Evolutionary conservation across 1,140 invertebrate genomes (phyloP).

Genomic region (Metaphire vulgaris): DNA sequence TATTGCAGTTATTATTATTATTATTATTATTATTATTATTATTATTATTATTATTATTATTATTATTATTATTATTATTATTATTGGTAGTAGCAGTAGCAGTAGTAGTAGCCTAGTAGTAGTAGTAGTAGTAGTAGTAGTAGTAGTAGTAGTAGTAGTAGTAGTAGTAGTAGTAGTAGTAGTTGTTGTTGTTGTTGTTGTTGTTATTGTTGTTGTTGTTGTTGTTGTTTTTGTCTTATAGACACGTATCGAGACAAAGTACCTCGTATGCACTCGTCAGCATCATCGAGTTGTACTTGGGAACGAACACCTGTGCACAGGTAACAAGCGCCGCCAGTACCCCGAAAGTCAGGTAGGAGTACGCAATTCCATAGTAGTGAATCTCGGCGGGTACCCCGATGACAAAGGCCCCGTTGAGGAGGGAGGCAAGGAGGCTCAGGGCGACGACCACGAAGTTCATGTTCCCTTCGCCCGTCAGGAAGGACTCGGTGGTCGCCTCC

Average conservation of each 20-base stretch:
- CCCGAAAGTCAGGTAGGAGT: not conserved
- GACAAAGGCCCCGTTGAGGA: conserved; percentile 20
- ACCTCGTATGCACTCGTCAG: conserved; percentile 13
- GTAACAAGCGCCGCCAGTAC: not conserved
- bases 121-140: conserved; percentile 11
- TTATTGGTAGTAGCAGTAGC: not conserved
- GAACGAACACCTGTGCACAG: not conserved
- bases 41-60: conserved; percentile 9
- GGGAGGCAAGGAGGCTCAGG: conserved; percentile 9
- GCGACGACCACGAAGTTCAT: conserved; percentile 21
- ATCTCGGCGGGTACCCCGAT: conserved; percentile 15
- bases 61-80: conserved; percentile 7
- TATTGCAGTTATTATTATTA: not conserved
- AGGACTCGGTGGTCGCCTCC: conserved; percentile 4
- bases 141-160: conserved; percentile 9
- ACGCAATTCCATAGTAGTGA: conserved; percentile 6
- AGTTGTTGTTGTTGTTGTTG: conserved; percentile 11
- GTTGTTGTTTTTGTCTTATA: conserved; percentile 8
- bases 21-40: conserved; percentile 8
- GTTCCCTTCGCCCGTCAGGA: conserved; percentile 3
- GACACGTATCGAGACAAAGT: no score
- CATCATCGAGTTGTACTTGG: conserved; percentile 7
- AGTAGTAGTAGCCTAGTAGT: conserved; percentile 4
- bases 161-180: conserved; percentile 2
- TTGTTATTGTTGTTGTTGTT: conserved; percentile 18